A percentile compares a stretch with the other conserved stretches of the same genome.
These are phyloP conservation scores for Cheilosia variabilis DNA, from an alignment of 2,888 invertebrate genomes.

Conservation along the genomic window DNA sequence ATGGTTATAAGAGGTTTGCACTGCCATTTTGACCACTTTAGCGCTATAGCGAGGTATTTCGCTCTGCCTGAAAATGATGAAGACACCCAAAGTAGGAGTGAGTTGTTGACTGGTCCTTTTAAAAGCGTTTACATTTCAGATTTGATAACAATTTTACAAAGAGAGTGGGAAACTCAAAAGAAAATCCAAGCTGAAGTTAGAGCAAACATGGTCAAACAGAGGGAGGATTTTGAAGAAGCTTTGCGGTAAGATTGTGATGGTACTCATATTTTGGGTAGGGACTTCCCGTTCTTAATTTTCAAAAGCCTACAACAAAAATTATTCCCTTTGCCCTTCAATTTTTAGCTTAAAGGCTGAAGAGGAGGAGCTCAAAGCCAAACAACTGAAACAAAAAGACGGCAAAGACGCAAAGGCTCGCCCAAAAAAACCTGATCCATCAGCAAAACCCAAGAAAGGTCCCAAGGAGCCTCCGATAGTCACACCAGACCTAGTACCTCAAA, in stretches of 20 bases:
- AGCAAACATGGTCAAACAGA: constrained; percentile 70
- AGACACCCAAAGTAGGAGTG: constrained; percentile 57
- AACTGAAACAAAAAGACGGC: constrained; percentile 41
- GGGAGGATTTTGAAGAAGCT: constrained; percentile 78
- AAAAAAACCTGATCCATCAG: neutral
- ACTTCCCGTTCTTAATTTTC: too few relatives aligned
- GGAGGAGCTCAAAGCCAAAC: constrained; percentile 52
- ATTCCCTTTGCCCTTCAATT: neutral
- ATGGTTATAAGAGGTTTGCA: constrained; percentile 79
- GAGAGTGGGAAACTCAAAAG: constrained; percentile 78
- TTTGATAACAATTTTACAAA: constrained; percentile 76
- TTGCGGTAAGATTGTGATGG: constrained; percentile 60
- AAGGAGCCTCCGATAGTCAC: constrained; percentile 77
- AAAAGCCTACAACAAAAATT: neutral
- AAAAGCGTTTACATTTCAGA: constrained; percentile 52
- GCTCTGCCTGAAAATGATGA: constrained; percentile 22
- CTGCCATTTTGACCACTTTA: constrained; percentile 78
- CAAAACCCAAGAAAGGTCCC: constrained; percentile 53
- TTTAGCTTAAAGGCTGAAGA: constrained; percentile 67
- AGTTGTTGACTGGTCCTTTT: neutral
- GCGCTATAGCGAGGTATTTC: constrained; percentile 77
- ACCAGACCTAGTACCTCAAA: constrained; percentile 77
- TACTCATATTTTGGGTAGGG: neutral
- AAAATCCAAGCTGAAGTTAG: constrained; percentile 77
- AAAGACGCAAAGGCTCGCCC: constrained; percentile 1